Base-by-base conservation (phyloP, 2,797 vertebrate species). In the Botia almorhae region DNA sequence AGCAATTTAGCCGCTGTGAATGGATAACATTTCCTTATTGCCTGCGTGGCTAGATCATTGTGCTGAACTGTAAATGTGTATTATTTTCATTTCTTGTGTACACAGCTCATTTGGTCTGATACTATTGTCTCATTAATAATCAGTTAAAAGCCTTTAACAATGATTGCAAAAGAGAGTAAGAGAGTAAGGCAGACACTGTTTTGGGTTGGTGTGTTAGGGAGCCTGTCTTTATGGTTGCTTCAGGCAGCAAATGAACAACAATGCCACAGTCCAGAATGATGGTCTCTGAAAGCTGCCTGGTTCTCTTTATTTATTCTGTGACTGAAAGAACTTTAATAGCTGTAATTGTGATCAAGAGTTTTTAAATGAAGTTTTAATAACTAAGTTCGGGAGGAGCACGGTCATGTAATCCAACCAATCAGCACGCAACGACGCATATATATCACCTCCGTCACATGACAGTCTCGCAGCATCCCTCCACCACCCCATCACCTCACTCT, bases 11-110 rank as follows among this genome's bases (percentile, higher is more conserved):
- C 56, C 13, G 11, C 53, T 61, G 67, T 81, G 72, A 79, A 81
- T 77, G 81, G 84, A 84, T 80, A 85, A 87, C 79, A 85, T 86
- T 80, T 84, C 76, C 74, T 82, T 74, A 71, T 80, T 77, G n/a
- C 68, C 19, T 50, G 58, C 53, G 19, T 65, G 56, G 55, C 60
- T 71, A 46, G 71, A 75, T 65, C 73, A 69, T 74, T 83, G 68
- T 69, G 43, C 46, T 72, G 82, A 21, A 50, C 46, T 50, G 11
- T 58, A 79, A 72, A 39, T 5, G 56, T 48, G 55, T 65, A 81
- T 75, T 85, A 55, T 51, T 56, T 76, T 58, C 55, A 50, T 16
- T 56, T 78, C 48, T 33, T 17, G 71, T 36, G 69, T 48, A 56
- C 60, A 1, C 56, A 21, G 33, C 36, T 63, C 46, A n/a, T n/a